phyloP scores from a whole-genome alignment of 2,797 vertebrate species.

The Phalanger gymnotis region DNA sequence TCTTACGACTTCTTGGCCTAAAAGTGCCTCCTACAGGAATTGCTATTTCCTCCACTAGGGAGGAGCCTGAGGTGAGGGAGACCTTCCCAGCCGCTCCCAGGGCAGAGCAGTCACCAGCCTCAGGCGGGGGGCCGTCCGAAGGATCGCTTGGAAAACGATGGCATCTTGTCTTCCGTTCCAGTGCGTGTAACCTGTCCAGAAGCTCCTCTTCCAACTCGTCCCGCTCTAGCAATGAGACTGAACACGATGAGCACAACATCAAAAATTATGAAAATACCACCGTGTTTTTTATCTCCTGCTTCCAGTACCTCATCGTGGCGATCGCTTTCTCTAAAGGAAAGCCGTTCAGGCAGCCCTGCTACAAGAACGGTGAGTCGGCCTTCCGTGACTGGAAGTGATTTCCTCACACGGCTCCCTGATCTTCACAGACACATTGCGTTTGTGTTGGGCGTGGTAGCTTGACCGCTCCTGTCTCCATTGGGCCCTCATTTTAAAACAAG shows the following conservation, averaged over 20 bases:
- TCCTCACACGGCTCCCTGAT: neutral
- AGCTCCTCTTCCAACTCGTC: conserved; percentile 74
- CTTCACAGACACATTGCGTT: neutral
- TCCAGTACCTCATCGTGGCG: conserved; percentile 98
- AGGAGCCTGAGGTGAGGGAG: too few relatives aligned
- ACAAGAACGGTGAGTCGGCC: conserved; percentile 93
- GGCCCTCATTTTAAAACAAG: conserved; percentile 22
- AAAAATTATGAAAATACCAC: conserved; percentile 97
- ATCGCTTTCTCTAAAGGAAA: conserved; percentile 98
- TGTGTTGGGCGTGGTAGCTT: conserved; percentile 44
- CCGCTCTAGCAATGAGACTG: conserved; percentile 83
- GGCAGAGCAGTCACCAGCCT: too few relatives aligned
- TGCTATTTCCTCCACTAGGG: too few relatives aligned
- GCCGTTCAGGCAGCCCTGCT: conserved; percentile 97
- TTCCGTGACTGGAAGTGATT: too few relatives aligned
- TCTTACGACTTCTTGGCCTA: neutral
- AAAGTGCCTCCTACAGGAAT: too few relatives aligned
- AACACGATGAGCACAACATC: conserved; percentile 91
- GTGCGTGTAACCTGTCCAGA: conserved; percentile 87
- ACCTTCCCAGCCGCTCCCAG: too few relatives aligned
- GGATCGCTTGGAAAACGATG: neutral
- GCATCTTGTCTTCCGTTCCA: conserved; percentile 73
- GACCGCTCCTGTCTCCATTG: neutral
- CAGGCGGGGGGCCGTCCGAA: neutral
- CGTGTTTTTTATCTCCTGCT: conserved; percentile 96